Base-by-base conservation (phyloP, 2,888 invertebrate genomes). In the Pammene fasciana region DNA sequence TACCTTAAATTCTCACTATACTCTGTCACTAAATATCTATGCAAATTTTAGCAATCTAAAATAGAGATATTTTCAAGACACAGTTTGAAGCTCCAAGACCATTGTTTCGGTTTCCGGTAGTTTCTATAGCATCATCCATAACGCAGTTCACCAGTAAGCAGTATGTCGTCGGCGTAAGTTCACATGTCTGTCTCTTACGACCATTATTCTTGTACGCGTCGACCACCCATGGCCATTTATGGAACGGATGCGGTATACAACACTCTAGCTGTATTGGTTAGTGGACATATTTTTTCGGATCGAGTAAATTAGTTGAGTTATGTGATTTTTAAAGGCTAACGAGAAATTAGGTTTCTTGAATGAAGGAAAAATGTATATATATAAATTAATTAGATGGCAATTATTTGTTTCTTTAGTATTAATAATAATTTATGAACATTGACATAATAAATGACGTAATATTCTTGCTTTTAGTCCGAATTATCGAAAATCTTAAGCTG, bases 201-300 rank as follows among this genome's bases (percentile, higher is more conserved):
- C 54, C 52, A 61, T 52, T 68, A 38, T 11, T 46, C 45, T 45
- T 36, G 43, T 34, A 52, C 14, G 34, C 11, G 14, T 14, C 71
- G 72, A 73, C 73, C 72, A 73, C 73, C 73, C 73, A 73, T 67
- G 65, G 65, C 50, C 67, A 38, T 54, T 72, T 65, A 65, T 55
- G 10, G 54, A 68, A 59, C 71, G 71, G 67, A 71, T 67, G 67
- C 45, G 36, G 26, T 60, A 60, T 68, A 71, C 61, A 57, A 26
- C 14, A 43, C 62, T 6, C 65, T 14, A 13, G 48, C 62, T 54
- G 68, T 57, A 71, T 46, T 68, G 71, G 72, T 43, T 65, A 70
- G 70, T 67, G 64, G 65, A 55, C 14, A 61, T 70, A 38, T 65
- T 60, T 14, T 13, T 60, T 54, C 50, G 43, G 46, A 38, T 46